Conservation (phyloP, 2,113 vertebrate genomes). For the human region DNA sequence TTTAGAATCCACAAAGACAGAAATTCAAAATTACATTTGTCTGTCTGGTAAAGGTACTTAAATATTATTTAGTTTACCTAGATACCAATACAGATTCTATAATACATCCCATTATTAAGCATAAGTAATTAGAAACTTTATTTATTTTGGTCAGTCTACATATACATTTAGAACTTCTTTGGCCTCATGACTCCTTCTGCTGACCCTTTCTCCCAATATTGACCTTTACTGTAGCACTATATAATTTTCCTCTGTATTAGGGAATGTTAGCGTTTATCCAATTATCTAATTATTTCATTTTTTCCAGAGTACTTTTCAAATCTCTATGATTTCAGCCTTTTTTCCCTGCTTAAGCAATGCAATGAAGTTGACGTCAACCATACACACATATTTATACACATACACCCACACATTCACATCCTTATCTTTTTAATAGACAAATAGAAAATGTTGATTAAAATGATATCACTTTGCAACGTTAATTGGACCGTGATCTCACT, state of each 20-base stretch:
- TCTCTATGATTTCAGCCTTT: not conserved
- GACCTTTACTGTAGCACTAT: not conserved
- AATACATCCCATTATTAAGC: not conserved
- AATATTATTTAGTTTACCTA: not conserved
- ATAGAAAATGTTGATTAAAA: conserved; percentile 64
- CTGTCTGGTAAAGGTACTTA: not conserved
- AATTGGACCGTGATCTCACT: conserved; percentile 73
- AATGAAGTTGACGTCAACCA: conserved; percentile 2
- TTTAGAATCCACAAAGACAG: not conserved
- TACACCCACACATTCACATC: not conserved
- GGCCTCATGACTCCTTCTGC: not conserved
- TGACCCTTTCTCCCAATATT: not conserved
- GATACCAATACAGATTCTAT: not conserved
- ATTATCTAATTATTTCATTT: not conserved
- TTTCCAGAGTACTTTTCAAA: conserved; percentile 14
- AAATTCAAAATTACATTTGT: not conserved
- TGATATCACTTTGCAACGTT: conserved; percentile 56
- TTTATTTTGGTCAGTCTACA: not conserved
- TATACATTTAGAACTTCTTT: not conserved
- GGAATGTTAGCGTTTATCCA: not conserved
- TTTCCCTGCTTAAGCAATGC: not conserved
- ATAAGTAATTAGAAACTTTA: not conserved
- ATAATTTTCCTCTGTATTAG: too few relatives aligned
- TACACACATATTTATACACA: not conserved
- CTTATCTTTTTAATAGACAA: not conserved